A percentile compares a stretch with the other conserved stretches of the same genome.
Evolutionary conservation across 2,888 invertebrate species (phyloP).

Genomic region (Pseudoips prasinana): DNA sequence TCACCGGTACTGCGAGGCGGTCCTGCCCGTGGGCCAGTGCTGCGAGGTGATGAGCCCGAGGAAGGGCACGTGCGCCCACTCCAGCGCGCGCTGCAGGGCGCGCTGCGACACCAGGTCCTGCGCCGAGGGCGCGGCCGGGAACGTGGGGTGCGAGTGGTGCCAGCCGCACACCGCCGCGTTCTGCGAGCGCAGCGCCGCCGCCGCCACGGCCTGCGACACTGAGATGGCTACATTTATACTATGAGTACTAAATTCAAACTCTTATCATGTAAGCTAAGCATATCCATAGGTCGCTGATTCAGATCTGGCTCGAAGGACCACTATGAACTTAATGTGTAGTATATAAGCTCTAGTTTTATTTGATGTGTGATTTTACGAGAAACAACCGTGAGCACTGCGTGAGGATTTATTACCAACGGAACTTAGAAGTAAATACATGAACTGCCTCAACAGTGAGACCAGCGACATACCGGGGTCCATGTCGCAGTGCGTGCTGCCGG

Average conservation of each 20-base stretch:
- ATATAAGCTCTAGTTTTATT: too few relatives aligned
- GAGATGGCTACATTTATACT: too few relatives aligned
- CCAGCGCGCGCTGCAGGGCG: slow-evolving; percentile 68
- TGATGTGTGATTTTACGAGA: too few relatives aligned
- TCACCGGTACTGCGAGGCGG: slow-evolving; percentile 79
- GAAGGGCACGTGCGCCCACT: slow-evolving; percentile 70
- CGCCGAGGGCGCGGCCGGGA: slow-evolving; percentile 86
- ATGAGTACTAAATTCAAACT: too few relatives aligned
- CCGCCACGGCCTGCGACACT: slow-evolving; percentile 82
- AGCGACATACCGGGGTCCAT: slow-evolving; percentile 88
- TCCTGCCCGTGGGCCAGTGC: slow-evolving; percentile 78
- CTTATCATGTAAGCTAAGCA: too few relatives aligned
- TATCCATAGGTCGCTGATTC: too few relatives aligned
- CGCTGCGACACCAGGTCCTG: slow-evolving; percentile 86
- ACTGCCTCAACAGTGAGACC: too few relatives aligned
- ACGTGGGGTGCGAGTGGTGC: slow-evolving; percentile 90
- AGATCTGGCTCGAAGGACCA: too few relatives aligned
- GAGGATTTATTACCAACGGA: too few relatives aligned
- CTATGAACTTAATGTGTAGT: too few relatives aligned
- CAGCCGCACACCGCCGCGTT: slow-evolving; percentile 84
- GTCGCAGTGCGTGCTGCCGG: slow-evolving; percentile 87
- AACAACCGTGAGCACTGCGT: too few relatives aligned
- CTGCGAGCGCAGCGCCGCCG: slow-evolving; percentile 72
- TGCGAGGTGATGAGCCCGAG: slow-evolving; percentile 86
- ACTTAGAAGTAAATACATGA: too few relatives aligned